Conservation (phyloP, 2,797 vertebrate genomes). For the Molossus molossus region DNA sequence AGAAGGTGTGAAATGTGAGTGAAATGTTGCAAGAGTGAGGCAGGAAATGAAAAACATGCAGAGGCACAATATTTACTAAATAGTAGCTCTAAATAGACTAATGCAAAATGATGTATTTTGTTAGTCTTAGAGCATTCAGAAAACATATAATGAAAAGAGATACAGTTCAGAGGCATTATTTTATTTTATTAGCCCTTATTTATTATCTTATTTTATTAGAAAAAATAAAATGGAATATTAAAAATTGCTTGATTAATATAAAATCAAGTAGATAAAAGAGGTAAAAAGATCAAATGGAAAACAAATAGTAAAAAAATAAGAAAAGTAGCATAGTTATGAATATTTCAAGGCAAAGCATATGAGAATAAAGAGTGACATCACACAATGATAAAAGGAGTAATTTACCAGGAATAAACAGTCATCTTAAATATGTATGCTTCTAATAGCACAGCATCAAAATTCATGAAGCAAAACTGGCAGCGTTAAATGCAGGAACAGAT, state of each 20-base stretch:
- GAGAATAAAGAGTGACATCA: neutral
- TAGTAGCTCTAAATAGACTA: neutral
- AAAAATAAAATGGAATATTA: neutral
- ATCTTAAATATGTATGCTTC: slow-evolving; percentile 31
- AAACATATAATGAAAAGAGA: neutral
- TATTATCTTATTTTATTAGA: neutral
- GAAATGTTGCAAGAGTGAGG: neutral
- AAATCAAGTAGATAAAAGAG: neutral
- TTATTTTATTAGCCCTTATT: too few species aligned
- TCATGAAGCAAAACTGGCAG: slow-evolving; percentile 21
- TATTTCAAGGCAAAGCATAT: neutral
- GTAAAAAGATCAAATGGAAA: neutral
- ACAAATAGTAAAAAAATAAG: neutral
- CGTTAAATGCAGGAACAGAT: slow-evolving; percentile 40
- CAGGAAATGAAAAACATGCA: neutral
- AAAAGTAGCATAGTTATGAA: neutral
- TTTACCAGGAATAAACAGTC: slow-evolving; percentile 21
- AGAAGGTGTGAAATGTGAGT: neutral
- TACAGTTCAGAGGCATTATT: neutral
- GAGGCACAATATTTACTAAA: neutral
- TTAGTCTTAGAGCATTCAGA: neutral
- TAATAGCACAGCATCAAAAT: slow-evolving; percentile 42
- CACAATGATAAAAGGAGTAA: slow-evolving; percentile 8
- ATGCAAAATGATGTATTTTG: neutral
- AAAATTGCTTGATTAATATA: neutral